Base-by-base conservation (phyloP, 2,113 vertebrate species). In the Atlantisia rogersi region DNA sequence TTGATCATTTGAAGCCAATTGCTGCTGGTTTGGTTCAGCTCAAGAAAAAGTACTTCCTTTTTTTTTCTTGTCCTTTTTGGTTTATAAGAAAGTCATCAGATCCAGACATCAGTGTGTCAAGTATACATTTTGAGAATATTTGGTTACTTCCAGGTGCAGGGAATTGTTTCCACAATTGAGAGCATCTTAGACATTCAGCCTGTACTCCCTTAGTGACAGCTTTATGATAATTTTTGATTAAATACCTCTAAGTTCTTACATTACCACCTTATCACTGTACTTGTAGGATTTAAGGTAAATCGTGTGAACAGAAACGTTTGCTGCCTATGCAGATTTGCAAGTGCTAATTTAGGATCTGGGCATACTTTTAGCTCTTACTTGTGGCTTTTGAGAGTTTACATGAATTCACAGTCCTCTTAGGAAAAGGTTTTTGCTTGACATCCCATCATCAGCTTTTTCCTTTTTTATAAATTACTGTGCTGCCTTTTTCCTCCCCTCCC, bases 381-480 rank as follows among this genome's bases (percentile, higher is more conserved):
- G 39, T 93, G 62, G 65, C 53, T 90, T 93, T 78, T 78, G 37
- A 76, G 53, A 32, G 90, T 82, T 82, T 79, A 53, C 59, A 28
- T 79, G 18, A 82, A 40, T 86, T 83, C 74, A 19, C 13, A 53
- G 37, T 77, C 88, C 76, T 65, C 15, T 86, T 69, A 46, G 28
- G 40, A 76, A 52, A 48, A 73, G 12, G 5, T 58, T 92, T 83
- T 73, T 76, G 21, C 48, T 59, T 85, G 53, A 69, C 31, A 79
- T 11, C 44, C 32, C 20, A 32, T 82, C n/a, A 48, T 60, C 50
- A 88, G 5, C 32, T 86, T n/a, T 65, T 25, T 9, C 53, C 13
- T 62, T 80, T 92, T 82, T 87, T 28, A 46, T 70, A 77, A 60
- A 65, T 81, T 78, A 67, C 7, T 10, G 17, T 82, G 9, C 12